Evolutionary conservation across 2,113 vertebrate genomes (phyloP).

Genomic region (Ranitomeya variabilis): DNA sequence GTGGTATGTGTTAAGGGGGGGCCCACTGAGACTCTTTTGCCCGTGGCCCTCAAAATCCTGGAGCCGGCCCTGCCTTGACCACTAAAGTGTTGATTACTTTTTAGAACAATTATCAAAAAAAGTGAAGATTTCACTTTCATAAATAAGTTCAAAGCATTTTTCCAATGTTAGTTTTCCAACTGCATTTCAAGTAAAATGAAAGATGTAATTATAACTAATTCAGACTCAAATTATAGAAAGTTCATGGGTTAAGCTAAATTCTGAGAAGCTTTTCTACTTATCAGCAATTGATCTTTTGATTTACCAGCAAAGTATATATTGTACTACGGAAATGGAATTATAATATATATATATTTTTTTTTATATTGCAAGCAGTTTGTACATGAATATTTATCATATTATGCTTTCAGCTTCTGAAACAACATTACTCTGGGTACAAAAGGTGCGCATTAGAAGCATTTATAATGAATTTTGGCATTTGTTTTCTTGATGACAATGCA

Average conservation of each 20-base stretch:
- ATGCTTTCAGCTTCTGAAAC: slow-evolving; percentile 22
- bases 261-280: slow-evolving; percentile 40
- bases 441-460: slow-evolving; percentile 40
- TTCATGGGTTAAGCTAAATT: slow-evolving; percentile 42
- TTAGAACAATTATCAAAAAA: slow-evolving; percentile 11
- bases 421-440: slow-evolving; percentile 28
- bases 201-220: slow-evolving; percentile 38
- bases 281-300: slow-evolving; percentile 46
- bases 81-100: slow-evolving; percentile 23
- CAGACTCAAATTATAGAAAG: slow-evolving; percentile 40
- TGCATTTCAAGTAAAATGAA: background rate
- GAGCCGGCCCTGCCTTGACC: no score
- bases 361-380: slow-evolving; percentile 23
- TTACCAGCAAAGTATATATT: slow-evolving; percentile 28
- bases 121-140: slow-evolving; percentile 14
- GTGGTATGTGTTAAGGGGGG: no score
- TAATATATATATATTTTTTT: slow-evolving; percentile 15
- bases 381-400: slow-evolving; percentile 43
- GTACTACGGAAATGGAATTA: slow-evolving; percentile 19
- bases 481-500: slow-evolving; percentile 51
- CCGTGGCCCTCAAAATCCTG: no score
- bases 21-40: no score
- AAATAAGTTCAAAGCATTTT: background rate
- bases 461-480: slow-evolving; percentile 38
- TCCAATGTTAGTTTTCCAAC: background rate